Evolutionary conservation across 2,113 vertebrate species (phyloP), one percentile per base, ranked within the genome.

Genomic region (Cyprinodon variegatus): DNA sequence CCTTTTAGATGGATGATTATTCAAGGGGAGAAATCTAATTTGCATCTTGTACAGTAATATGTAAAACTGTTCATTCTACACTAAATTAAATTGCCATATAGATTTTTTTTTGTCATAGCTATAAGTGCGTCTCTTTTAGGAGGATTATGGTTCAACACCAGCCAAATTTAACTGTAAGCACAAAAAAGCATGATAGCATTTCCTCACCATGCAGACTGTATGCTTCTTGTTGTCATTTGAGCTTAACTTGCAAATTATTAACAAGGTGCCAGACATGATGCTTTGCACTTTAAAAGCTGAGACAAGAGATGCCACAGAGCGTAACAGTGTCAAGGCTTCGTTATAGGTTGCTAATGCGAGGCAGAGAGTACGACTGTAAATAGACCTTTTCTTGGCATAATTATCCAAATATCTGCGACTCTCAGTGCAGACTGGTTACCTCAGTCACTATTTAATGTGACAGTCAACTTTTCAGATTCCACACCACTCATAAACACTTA

Each of bases 1-100:
- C 86, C 86, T 89, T 88, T 93, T 81, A 90, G 90, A 92, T 79
- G 72, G 87, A 90, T 91, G 83, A 91, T 91, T 90, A 92, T 89
- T 88, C 88, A 88, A 84, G 80, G 77, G 43, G 69, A 84, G 80
- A 83, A 88, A 88, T 84, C 88, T 93, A 75, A 93, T 93, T 92
- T 93, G 87, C 91, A 93, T 91, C 84, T 82, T 83, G 77, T 90
- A 84, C 87, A 91, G 87, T 86, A 86, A 88, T 90, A 87, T 90
- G 85, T 84, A 84, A 88, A 90, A 92, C 87, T 87, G 85, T 91
- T 91, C 84, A 68, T 81, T 86, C 86, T 76, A 79, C 83, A 85
- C 88, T 68, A 81, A 90, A 90, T 90, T 86, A 88, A 91, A 90
- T 87, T 75, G 84, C 86, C 82, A 62, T 85, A 80, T 84, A 78